Percentiles rank a stretch among this genome's conserved stretches.
phyloP scores from a whole-genome alignment of 2,888 invertebrate species.

The Parnassius smintheus region DNA sequence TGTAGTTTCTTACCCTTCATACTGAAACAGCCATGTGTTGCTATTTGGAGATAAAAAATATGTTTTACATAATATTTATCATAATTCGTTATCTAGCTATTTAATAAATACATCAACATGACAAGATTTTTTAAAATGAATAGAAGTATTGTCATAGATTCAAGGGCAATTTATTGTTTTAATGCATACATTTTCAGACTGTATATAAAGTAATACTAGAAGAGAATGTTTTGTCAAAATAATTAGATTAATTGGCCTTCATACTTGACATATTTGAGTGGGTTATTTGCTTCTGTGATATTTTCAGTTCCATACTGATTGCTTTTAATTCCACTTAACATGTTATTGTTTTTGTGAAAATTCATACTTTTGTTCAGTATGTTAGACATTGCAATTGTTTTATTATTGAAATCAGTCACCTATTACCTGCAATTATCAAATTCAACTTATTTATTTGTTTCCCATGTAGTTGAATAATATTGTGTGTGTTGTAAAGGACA shows the following conservation, averaged over 20 bases:
- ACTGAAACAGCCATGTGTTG: no score
- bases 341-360: slow-evolving; percentile 35
- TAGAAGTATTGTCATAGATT: no score
- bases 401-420: slow-evolving; percentile 21
- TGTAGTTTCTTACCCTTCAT: no score
- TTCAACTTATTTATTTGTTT: slow-evolving; percentile 69
- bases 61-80: no score
- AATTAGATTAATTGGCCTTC: slow-evolving; percentile 2
- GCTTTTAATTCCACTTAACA: slow-evolving; percentile 55
- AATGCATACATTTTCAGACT: not conserved
- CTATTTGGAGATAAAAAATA: no score
- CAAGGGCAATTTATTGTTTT: no score
- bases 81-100: no score
- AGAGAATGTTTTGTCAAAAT: not conserved
- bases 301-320: slow-evolving; percentile 69
- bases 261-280: slow-evolving; percentile 40
- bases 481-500: slow-evolving; percentile 29
- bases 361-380: slow-evolving; percentile 15
- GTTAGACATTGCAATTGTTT: slow-evolving; percentile 15
- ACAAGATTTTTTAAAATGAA: no score
- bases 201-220: not conserved
- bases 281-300: slow-evolving; percentile 75
- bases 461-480: slow-evolving; percentile 56
- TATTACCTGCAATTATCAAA: slow-evolving; percentile 35
- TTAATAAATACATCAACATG: no score